Evolutionary conservation across 2,113 vertebrate species (phyloP).

Genomic region (Podocnemis expansa): DNA sequence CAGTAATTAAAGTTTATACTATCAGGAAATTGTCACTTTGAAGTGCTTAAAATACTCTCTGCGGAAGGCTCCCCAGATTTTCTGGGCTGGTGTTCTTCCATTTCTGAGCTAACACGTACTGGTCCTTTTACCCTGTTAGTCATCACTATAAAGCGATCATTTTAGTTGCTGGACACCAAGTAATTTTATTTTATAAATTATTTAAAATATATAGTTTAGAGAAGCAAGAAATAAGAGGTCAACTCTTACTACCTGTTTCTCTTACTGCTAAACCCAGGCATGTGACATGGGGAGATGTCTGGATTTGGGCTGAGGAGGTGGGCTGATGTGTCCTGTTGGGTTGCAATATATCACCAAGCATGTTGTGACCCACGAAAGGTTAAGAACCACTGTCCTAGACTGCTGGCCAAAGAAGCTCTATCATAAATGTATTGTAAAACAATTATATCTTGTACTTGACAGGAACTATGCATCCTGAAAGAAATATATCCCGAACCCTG

Average conservation of each 20-base stretch:
- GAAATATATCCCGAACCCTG: no score
- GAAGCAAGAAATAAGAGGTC: background rate
- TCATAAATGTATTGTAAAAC: no score
- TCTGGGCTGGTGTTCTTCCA: background rate
- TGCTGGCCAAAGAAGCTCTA: no score
- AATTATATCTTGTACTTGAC: no score
- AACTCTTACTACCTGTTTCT: background rate
- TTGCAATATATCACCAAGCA: no score
- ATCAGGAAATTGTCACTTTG: accelerated
- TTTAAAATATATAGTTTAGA: background rate
- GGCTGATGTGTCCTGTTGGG: no score
- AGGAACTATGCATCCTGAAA: no score
- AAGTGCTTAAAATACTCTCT: background rate
- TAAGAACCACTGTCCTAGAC: no score
- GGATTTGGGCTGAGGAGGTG: no score
- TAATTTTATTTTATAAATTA: background rate
- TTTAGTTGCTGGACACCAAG: background rate
- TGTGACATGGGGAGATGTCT: no score
- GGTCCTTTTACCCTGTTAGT: background rate
- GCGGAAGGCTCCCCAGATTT: accelerated
- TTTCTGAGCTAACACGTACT: background rate
- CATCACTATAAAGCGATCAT: background rate
- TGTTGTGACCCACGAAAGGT: no score
- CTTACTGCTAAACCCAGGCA: background rate
- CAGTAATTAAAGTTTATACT: accelerated